phyloP scores from a whole-genome alignment of 2,113 vertebrate genomes.

The Bufo bufo region DNA sequence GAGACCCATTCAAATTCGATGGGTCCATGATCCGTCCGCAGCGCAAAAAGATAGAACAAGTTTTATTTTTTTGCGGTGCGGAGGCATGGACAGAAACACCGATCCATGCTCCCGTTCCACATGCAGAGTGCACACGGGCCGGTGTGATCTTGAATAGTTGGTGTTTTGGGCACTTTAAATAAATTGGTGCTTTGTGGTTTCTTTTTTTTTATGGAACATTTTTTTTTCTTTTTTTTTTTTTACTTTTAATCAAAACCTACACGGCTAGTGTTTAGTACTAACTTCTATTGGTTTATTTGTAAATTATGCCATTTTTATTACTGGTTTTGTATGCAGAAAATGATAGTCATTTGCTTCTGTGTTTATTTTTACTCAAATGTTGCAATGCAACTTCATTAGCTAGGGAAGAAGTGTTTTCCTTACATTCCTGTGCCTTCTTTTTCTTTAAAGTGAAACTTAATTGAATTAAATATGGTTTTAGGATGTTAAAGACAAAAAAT shows the following conservation, averaged over 20 bases:
- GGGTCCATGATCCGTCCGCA: no score
- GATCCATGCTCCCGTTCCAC: background rate
- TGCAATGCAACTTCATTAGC: slow-evolving; percentile 62
- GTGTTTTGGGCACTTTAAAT: slow-evolving; percentile 9
- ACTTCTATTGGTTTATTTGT: slow-evolving; percentile 66
- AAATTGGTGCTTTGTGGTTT: slow-evolving; percentile 59
- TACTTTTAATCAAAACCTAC: slow-evolving; percentile 61
- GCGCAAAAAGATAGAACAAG: no score
- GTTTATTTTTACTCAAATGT: slow-evolving; percentile 56
- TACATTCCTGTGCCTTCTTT: slow-evolving; percentile 61
- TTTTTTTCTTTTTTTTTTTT: background rate
- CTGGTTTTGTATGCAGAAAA: slow-evolving; percentile 71
- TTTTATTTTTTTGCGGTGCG: no score
- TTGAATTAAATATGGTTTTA: slow-evolving; percentile 35
- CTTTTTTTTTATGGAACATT: slow-evolving; percentile 63
- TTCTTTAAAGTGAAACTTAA: slow-evolving; percentile 45
- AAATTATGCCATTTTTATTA: slow-evolving; percentile 73
- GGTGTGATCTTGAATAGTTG: background rate
- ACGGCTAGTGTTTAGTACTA: slow-evolving; percentile 67
- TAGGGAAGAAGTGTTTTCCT: slow-evolving; percentile 65
- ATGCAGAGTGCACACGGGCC: no score
- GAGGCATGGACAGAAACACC: no score
- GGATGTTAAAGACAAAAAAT: slow-evolving; percentile 4
- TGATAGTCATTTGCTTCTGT: slow-evolving; percentile 66
- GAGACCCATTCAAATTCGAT: no score